Evolutionary conservation across 2,113 vertebrate species (phyloP), one percentile per base, ranked within the genome.

Genomic region (Cygnus atratus): DNA sequence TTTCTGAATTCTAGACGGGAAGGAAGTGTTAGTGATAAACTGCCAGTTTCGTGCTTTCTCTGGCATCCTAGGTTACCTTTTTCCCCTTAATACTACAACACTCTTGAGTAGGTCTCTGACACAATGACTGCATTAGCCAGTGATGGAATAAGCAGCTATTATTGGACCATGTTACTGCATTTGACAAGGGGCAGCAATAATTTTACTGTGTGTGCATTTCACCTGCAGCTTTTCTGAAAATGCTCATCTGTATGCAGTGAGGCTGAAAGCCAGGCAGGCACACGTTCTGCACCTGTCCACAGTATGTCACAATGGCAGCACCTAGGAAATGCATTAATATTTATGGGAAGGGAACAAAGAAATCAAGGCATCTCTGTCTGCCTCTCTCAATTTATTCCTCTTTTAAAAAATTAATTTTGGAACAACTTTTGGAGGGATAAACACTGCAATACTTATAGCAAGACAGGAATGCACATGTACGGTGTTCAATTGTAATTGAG

Each of bases 251-350:
- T 95, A 87, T 97, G 84, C 84, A 78, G 67, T 0, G 0, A 87
- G 31, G 24, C 72, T 88, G 52, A 65, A 62, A 76, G 66, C 71
- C 10, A 25, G 44, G 41, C 46, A 75, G 59, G 68, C 57, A 55
- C 80, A 33, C 24, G 20, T 86, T 80, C 43, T 91, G 83, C 65
- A 91, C 79, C 68, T n/a, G 5, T 89, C 77, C 87, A 31, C 2
- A 0, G 17, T 21, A 29, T 94, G 97, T 97, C 92, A 86, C 24
- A 8, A 61, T 66, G 90, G 87, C 90, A 97, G 67, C 48, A 72
- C 83, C 92, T 76, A 59, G 88, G 65, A 83, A 96, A 84, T 35
- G 19, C 55, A 94, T 95, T 85, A 92, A 92, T 94, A 97, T 97
- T 93, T 76, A 96, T 97, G 26, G 35, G 7, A 21, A 81, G 21